Percentiles rank a stretch among this genome's conserved stretches.
phyloP scores from a whole-genome alignment of 2,113 vertebrate species.

The Entelurus aequoreus region DNA sequence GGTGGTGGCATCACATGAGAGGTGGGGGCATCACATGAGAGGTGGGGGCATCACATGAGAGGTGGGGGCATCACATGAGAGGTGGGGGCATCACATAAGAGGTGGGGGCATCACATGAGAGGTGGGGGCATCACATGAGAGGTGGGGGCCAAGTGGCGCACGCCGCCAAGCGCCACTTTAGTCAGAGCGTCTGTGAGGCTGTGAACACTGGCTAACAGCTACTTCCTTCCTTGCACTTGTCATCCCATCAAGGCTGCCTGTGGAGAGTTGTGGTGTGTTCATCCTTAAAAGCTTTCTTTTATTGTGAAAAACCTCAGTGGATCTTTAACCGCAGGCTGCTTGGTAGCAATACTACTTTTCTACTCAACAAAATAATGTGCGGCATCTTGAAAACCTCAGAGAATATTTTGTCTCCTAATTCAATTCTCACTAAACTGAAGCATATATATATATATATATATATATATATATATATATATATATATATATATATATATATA shows the following conservation, averaged over 20 bases:
- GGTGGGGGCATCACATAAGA: neutral
- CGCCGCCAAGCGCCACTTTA: slow-evolving; percentile 25
- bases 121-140: slow-evolving; percentile 15
- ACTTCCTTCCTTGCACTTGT: slow-evolving; percentile 29
- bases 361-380: neutral
- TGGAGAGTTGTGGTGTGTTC: slow-evolving; percentile 11
- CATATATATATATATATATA: too few species aligned
- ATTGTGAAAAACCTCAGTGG: too few species aligned
- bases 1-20: slow-evolving; percentile 1
- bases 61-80: slow-evolving; percentile 15
- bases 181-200: slow-evolving; percentile 26
- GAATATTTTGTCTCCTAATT: too few species aligned
- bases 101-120: slow-evolving; percentile 20
- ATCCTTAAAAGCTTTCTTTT: slow-evolving; percentile 23
- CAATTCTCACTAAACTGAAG: too few species aligned
- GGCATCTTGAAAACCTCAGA: neutral
- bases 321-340: neutral
- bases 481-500: too few species aligned
- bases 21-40: slow-evolving; percentile 15
- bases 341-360: too few species aligned
- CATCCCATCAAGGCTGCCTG: neutral
- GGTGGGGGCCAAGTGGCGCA: neutral
- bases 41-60: neutral
- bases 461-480: too few species aligned
- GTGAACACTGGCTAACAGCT: slow-evolving; percentile 26